Percentiles rank a stretch among this genome's conserved stretches.
These are phyloP conservation scores for Lasioglossum malachurum DNA, from an alignment of 2,888 invertebrate species.

Conservation along the genomic window DNA sequence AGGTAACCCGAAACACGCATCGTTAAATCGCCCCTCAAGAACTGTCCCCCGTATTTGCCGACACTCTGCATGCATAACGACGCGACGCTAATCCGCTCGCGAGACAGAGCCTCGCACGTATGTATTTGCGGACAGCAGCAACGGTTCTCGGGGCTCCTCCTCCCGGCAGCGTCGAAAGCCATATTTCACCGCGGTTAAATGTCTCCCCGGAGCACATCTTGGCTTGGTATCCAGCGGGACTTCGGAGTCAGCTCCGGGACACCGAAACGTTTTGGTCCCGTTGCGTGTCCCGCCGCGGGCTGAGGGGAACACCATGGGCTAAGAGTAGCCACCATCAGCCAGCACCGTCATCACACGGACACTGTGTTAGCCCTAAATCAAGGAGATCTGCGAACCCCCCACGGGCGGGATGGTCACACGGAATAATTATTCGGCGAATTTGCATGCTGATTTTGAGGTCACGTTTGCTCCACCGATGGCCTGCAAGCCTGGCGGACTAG, in stretches of 20 bases:
- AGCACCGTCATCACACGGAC: background rate
- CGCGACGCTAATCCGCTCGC: slow-evolving; percentile 26
- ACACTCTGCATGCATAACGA: slow-evolving; percentile 16
- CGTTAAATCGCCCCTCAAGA: background rate
- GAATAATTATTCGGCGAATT: slow-evolving; percentile 83
- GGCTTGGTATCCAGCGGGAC: slow-evolving; percentile 42
- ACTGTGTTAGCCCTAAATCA: slow-evolving; percentile 70
- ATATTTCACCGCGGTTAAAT: slow-evolving; percentile 68
- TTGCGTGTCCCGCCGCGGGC: background rate
- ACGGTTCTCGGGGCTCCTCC: background rate
- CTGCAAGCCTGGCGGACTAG: slow-evolving; percentile 3
- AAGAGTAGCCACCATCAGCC: background rate
- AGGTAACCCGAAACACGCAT: background rate
- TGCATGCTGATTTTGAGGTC: slow-evolving; percentile 84
- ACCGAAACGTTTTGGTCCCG: background rate
- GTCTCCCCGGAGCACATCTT: slow-evolving; percentile 54
- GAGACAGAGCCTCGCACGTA: background rate
- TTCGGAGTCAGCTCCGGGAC: slow-evolving; percentile 17
- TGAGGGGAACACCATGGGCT: background rate
- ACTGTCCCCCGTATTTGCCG: slow-evolving; percentile 17
- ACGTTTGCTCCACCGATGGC: slow-evolving; percentile 73
- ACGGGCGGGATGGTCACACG: slow-evolving; percentile 74
- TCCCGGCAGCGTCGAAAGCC: slow-evolving; percentile 42
- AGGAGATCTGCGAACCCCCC: slow-evolving; percentile 67
- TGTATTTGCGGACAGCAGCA: slow-evolving; percentile 31